phyloP scores from a whole-genome alignment of 2,888 invertebrate genomes.

The Parasteatoda lunata region DNA sequence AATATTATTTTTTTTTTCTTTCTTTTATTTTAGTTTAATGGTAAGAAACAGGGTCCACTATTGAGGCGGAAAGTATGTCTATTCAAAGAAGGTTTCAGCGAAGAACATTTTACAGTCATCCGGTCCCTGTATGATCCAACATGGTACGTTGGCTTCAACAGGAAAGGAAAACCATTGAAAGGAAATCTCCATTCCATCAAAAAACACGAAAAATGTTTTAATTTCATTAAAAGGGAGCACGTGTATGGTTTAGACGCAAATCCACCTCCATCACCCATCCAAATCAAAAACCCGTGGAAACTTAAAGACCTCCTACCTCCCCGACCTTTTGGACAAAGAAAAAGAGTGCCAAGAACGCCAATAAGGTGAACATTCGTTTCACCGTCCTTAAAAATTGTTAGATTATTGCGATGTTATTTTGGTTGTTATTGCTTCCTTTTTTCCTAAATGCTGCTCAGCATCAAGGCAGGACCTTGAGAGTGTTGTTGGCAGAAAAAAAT shows the following conservation, averaged over 20 bases:
- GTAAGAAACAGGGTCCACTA: constrained; percentile 27
- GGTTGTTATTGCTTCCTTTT: constrained; percentile 39
- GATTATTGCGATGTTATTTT: constrained; percentile 33
- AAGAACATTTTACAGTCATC: constrained; percentile 58
- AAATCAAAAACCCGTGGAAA: constrained; percentile 52
- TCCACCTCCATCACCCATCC: constrained; percentile 30
- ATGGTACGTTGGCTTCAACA: constrained; percentile 69
- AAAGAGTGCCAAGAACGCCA: constrained; percentile 49
- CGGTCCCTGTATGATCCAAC: constrained; percentile 47
- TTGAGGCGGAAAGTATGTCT: constrained; percentile 29
- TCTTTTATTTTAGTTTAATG: constrained; percentile 50
- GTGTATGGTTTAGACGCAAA: constrained; percentile 42
- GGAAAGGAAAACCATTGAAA: constrained; percentile 65
- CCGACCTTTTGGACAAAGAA: constrained; percentile 31
- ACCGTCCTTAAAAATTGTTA: constrained; percentile 9
- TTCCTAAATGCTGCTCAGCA: constrained; percentile 24
- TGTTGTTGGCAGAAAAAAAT: not conserved
- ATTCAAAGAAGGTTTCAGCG: constrained; percentile 52
- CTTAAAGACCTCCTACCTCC: constrained; percentile 44
- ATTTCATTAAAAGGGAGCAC: constrained; percentile 61
- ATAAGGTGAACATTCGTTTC: constrained; percentile 36
- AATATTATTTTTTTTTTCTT: not conserved
- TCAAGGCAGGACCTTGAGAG: constrained; percentile 46
- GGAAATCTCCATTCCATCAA: constrained; percentile 45
- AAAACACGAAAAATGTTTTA: constrained; percentile 44